A percentile compares a stretch with the other conserved stretches of the same genome.
phyloP scores from a whole-genome alignment of 2,888 invertebrate genomes.

The Anaspis maculata region DNA sequence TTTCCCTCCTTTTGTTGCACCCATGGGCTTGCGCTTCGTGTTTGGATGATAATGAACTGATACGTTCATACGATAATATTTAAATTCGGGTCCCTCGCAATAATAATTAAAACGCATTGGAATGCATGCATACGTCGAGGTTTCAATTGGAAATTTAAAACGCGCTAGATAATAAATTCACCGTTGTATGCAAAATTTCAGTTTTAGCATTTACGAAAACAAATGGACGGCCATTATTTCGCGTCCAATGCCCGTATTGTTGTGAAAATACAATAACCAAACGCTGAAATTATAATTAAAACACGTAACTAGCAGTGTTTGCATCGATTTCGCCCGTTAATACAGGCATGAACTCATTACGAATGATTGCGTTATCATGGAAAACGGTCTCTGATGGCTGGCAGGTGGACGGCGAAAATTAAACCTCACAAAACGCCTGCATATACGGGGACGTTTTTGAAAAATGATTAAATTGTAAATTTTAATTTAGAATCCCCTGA shows the following conservation, averaged over 20 bases:
- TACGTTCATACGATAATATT: too few species aligned
- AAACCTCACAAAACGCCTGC: too few species aligned
- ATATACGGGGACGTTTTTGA: too few species aligned
- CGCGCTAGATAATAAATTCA: slow-evolving; percentile 13
- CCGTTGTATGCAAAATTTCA: slow-evolving; percentile 8
- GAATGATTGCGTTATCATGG: slow-evolving; percentile 15
- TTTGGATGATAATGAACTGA: too few species aligned
- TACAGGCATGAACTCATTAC: slow-evolving; percentile 16
- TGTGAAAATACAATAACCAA: slow-evolving; percentile 16
- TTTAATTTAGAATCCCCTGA: too few species aligned
- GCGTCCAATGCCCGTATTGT: slow-evolving; percentile 16
- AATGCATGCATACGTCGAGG: too few species aligned
- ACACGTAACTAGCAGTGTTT: slow-evolving; percentile 15
- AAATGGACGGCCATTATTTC: slow-evolving; percentile 20
- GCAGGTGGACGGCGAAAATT: slow-evolving; percentile 18
- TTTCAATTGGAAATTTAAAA: slow-evolving; percentile 15
- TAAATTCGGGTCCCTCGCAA: too few species aligned
- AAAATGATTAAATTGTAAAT: too few species aligned
- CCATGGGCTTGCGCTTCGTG: too few species aligned
- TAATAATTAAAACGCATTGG: too few species aligned
- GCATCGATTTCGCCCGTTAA: slow-evolving; percentile 17
- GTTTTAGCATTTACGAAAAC: slow-evolving; percentile 18
- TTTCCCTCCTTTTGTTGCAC: too few species aligned
- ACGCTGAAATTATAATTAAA: slow-evolving; percentile 22
- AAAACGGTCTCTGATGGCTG: slow-evolving; percentile 11